Evolutionary conservation across 2,888 invertebrate genomes (phyloP), one percentile per base, ranked within the genome.

Genomic region (Chironomus riparius): DNA sequence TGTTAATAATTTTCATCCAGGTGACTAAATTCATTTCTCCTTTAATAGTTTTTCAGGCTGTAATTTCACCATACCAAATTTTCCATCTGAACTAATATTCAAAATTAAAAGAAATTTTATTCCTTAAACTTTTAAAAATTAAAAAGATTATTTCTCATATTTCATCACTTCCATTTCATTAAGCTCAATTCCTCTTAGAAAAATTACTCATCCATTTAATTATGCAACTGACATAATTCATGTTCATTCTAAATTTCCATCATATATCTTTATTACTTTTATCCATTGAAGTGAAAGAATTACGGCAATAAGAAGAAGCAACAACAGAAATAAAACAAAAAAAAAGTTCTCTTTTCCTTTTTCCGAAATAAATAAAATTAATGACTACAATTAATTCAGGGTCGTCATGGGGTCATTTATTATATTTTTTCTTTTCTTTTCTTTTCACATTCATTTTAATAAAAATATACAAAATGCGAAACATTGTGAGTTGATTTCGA

Each of bases 341-440:
- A n/a, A 61, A 18, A 61, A 61, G 3, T 18, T 61, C 18, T 61
- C 6, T 61, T 61, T 15, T 15, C 15, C n/a, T n/a, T n/a, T 21
- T 61, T 18, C 24, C 38, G 47, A 65, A 65, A 18, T 65, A 65
- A 62, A 65, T 15, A 48, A 65, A 73, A 73, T 73, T 47, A 73
- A 73, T 73, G 73, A 5, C 21, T 22, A 56, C 21, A 73, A 73
- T 73, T 73, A 73, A 73, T 73, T 73, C 73, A 47, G 65, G 65
- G 73, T 73, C 73, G 73, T 73, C 21, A 7, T 56, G n/a, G 73
- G 73, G 73, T 65, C 73, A 62, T 73, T 73, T 73, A 62, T 73
- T 65, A 73, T 65, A 22, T 47, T 50, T 15, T 10, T 38, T 38
- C 38, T 38, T 38, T 38, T 38, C 38, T 38, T 10, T 38, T 38